These are phyloP conservation scores for Itoplectis maculator DNA, from an alignment of 2,888 invertebrate species.

Conservation along the genomic window DNA sequence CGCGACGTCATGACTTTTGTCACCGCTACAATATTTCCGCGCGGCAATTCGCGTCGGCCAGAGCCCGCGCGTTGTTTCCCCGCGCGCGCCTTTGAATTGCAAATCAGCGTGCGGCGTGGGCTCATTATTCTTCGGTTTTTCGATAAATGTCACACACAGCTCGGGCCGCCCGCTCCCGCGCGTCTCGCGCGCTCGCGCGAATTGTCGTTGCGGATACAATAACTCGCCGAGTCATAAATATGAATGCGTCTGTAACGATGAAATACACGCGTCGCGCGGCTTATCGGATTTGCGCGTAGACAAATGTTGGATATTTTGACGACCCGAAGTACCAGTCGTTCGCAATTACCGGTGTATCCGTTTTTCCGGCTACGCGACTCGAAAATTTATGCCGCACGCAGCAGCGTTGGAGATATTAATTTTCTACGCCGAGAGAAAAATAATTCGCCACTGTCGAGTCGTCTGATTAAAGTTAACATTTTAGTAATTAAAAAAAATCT, in stretches of 20 bases:
- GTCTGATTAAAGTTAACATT: too few relatives aligned
- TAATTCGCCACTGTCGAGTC: too few relatives aligned
- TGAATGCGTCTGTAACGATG: neutral
- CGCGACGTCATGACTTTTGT: conserved; percentile 7
- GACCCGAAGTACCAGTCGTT: neutral
- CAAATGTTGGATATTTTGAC: neutral
- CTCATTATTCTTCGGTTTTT: conserved; percentile 51
- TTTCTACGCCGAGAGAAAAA: too few relatives aligned
- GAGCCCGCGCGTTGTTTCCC: conserved; percentile 43
- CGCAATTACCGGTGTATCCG: neutral
- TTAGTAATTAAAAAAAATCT: too few relatives aligned
- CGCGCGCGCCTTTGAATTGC: conserved; percentile 66
- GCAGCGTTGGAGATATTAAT: too few relatives aligned
- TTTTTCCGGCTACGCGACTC: too few relatives aligned
- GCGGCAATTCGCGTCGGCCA: conserved; percentile 14
- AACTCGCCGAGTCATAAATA: conserved; percentile 12
- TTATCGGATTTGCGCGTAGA: conserved; percentile 1
- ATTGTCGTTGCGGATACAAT: conserved; percentile 53
- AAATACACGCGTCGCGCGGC: neutral
- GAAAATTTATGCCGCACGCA: too few relatives aligned
- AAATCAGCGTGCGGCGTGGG: conserved; percentile 46
- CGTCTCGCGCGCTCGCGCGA: conserved; percentile 50
- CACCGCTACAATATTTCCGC: conserved; percentile 4
- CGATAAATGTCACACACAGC: conserved; percentile 45
- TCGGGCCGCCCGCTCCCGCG: too few relatives aligned